Evolutionary conservation across 1,140 invertebrate species (phyloP), one percentile per base, ranked within the genome.

Genomic region (Drosophila auraria): DNA sequence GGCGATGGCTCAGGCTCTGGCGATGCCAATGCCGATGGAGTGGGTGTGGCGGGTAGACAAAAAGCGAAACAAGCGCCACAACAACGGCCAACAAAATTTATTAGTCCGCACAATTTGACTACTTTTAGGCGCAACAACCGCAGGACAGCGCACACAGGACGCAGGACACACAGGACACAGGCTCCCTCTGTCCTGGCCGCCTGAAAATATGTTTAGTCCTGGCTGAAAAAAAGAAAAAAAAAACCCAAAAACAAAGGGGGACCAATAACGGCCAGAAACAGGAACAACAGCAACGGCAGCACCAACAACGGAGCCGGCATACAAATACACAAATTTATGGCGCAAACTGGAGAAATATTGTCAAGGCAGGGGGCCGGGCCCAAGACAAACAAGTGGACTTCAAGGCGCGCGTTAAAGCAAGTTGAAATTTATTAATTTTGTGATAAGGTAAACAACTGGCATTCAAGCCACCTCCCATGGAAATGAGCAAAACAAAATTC

Each of bases 61-160:
- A 77, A 77, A 78, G 83, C 66, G 78, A 89, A 89, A 89, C 84
- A 89, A 84, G 81, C 59, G 77, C 76, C 83, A 65, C 80, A 80
- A 87, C 83, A 87, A 89, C 83, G 56, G 80, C 65, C 84, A 87
- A 87, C 84, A 87, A 87, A 87, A 87, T 87, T 87, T 87, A 87
- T 87, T 87, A 87, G 84, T 87, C 84, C 84, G 84, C 84, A 87
- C 84, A 87, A 87, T 87, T 87, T 87, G 84, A 87, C 84, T 90
- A 87, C 84, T 87, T 87, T 87, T 87, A 87, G 84, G 86, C 84
- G 86, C 84, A 90, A 90, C 82, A 87, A 90, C 84, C 84, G 82
- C 84, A 87, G 84, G 80, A 78, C 79, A 73, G 58, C 47, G 56
- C 79, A 23, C 66, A 60, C 59, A 63, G 78, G 70, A 65, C 65